Base-by-base conservation (phyloP, 2,888 invertebrate species). In the Margaritifera margaritifera region DNA sequence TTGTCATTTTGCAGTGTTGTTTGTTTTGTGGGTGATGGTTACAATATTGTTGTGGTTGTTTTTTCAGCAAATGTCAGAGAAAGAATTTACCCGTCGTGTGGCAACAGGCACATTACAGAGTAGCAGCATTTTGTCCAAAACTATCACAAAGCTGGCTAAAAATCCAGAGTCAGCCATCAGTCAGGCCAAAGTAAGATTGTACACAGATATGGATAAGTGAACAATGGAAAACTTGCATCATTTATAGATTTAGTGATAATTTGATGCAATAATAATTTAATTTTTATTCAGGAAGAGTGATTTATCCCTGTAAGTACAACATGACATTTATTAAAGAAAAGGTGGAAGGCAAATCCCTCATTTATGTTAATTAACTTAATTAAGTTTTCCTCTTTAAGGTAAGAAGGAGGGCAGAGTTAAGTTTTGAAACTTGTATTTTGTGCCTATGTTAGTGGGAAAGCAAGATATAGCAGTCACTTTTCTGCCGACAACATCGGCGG, bases 101-200 rank as follows among this genome's bases (percentile, higher is more conserved):
- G 79, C 84, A 59, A 89, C 89, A 19, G 89, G 88, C 24, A 89
- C 89, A 20, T 71, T 90, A 62, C 78, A 81, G 67, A 86, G 83
- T 59, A 81, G 82, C 64, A 85, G 80, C 65, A 84, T 86, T 11
- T 84, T 84, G 18, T 78, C 86, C 58, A 84, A 85, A 65, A 81
- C 86, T 20, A 80, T 87, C 62, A 80, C 82, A 57, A 75, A 80
- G 66, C 75, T 88, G 62, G 82, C 85, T 24, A 81, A 74, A 51
- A 79, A 83, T 64, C 81, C 84, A n/a, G 65, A 68, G 27, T 71
- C 76, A 6, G 79, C 79, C 27, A 76, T 84, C 59, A 74, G 74
- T 58, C 73, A 82, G 61, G 81, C 82, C 18, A 80, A 84, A 82
- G 84, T 85, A 80, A 79, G 69, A 60, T 20, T 31, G 56, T n/a